phyloP scores from a whole-genome alignment of 2,113 vertebrate genomes.

The Upupa epops region DNA sequence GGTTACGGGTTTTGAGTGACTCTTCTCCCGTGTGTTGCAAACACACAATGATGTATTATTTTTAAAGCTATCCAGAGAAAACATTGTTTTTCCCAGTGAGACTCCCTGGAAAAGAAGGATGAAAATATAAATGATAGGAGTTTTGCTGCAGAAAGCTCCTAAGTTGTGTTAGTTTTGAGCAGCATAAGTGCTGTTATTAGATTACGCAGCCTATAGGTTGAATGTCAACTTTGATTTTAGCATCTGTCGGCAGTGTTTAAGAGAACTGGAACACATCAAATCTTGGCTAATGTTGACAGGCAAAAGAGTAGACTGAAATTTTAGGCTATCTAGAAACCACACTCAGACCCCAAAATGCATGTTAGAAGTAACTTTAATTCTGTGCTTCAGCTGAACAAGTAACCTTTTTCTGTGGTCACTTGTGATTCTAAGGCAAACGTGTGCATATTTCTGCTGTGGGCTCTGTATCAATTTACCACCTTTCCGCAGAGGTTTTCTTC shows the following conservation, averaged over 20 bases:
- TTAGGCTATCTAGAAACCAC: constrained; percentile 70
- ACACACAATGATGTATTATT: neutral
- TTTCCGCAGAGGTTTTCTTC: neutral
- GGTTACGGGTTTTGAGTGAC: neutral
- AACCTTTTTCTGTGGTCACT: constrained; percentile 44
- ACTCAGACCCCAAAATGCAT: constrained; percentile 62
- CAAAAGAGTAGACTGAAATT: constrained; percentile 69
- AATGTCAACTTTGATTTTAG: constrained; percentile 66
- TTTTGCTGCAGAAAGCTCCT: constrained; percentile 22
- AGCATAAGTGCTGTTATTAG: constrained; percentile 42
- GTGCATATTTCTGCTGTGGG: constrained; percentile 1
- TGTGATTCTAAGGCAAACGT: constrained; percentile 15
- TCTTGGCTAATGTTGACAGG: constrained; percentile 59
- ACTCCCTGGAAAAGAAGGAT: constrained; percentile 1
- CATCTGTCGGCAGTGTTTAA: constrained; percentile 53
- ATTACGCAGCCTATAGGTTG: constrained; percentile 37
- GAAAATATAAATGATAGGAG: constrained; percentile 29
- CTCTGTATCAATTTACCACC: constrained; percentile 5
- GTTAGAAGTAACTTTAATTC: constrained; percentile 45
- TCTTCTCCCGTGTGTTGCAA: neutral
- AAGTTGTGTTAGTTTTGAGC: constrained; percentile 35
- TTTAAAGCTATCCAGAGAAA: neutral
- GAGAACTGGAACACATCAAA: constrained; percentile 69
- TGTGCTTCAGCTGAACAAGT: constrained; percentile 53
- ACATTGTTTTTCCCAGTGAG: neutral